These are phyloP conservation scores for Muntiacus muntjak DNA, from an alignment of 2,113 vertebrate species.

Conservation along the genomic window DNA sequence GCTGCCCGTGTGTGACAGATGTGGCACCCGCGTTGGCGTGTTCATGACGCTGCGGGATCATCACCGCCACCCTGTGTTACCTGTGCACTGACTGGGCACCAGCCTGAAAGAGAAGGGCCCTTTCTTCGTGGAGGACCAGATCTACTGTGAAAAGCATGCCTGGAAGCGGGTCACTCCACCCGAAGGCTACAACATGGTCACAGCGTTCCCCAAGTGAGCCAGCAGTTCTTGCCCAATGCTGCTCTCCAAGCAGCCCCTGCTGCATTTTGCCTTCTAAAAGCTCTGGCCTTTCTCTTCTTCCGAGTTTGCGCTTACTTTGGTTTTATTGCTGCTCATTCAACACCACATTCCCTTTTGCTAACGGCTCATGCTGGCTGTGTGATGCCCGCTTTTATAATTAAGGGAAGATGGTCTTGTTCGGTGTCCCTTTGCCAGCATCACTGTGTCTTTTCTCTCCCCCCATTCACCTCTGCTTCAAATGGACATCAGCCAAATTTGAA, in stretches of 20 bases:
- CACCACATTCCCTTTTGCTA: neutral
- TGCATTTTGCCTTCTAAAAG: neutral
- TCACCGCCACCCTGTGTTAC: constrained; percentile 92
- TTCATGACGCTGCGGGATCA: constrained; percentile 92
- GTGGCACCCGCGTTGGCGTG: constrained; percentile 90
- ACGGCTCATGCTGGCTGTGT: neutral
- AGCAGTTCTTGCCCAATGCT: neutral
- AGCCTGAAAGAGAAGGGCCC: constrained; percentile 97
- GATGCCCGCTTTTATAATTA: neutral
- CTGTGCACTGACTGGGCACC: constrained; percentile 90
- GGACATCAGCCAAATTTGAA: constrained; percentile 15
- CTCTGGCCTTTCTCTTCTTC: neutral
- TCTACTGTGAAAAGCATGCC: constrained; percentile 95
- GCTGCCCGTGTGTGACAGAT: constrained; percentile 91
- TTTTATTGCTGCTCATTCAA: neutral
- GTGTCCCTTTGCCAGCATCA: neutral
- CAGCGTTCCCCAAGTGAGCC: constrained; percentile 91
- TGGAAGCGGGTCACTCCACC: constrained; percentile 88
- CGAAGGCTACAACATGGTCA: constrained; percentile 94
- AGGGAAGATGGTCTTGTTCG: neutral
- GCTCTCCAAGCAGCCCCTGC: neutral
- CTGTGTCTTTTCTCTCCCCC: neutral
- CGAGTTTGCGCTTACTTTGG: neutral
- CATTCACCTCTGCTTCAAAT: neutral
- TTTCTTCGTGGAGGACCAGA: constrained; percentile 94